Base-by-base conservation (phyloP, 2,113 vertebrate species). In the Bos indicus region DNA sequence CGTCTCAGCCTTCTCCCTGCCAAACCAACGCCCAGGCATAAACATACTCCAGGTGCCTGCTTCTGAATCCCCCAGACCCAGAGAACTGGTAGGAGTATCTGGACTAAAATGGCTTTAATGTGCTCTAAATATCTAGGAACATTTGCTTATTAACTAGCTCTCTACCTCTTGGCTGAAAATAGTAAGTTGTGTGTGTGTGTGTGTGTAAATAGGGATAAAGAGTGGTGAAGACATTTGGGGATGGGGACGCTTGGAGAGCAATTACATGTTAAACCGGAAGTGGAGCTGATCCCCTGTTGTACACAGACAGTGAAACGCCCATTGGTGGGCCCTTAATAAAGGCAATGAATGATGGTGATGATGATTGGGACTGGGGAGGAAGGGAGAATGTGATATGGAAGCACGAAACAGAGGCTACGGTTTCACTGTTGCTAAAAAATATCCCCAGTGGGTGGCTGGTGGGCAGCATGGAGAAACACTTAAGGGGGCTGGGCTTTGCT, bases 391-490 rank as follows among this genome's bases (percentile, higher is more conserved):
- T 51, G 46, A 89, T 33, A 13, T 48, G 10, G 28, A 97, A 92
- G n/a, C 43, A 93, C 11, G 91, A 89, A 95, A 91, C 60, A 87
- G 60, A 94, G 13, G 60, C 71, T 91, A 51, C 11, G 36, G 36
- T 59, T 94, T 87, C 78, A 36, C 4, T 52, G 78, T 87, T 91
- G 54, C 91, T 57, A 71, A 92, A 94, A 93, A 86, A 46, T 78
- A 62, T 5, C 25, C 82, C 46, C 56, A 30, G 40, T 17, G 62
- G 26, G n/a, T 48, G 28, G 57, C 67, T 85, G 46, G 46, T 83
- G 62, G 48, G 36, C 33, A 57, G 46, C 7, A 60, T 93, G 85
- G 60, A 96, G 88, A 96, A 97, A 87, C 46, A 91, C 56, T 95
- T 82, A 57, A 26, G 19, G 54, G 9, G 67, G 26, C 81, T 80